Base-by-base conservation (phyloP, 2,888 invertebrate species). In the Artemia sinica region DNA sequence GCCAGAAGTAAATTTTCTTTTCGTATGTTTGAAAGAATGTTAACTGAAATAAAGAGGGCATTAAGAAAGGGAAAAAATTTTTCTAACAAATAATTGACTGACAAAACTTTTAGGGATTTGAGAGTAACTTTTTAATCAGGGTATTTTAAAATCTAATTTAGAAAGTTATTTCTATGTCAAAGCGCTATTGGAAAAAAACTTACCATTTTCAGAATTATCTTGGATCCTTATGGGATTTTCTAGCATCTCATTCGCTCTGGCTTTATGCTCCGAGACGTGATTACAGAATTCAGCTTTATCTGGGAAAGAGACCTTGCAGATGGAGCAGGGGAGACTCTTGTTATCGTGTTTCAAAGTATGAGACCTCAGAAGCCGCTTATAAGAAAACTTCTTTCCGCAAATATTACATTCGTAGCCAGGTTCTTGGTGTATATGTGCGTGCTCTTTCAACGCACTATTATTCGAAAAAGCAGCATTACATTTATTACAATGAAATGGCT, bases 171-270 rank as follows among this genome's bases (percentile, higher is more conserved):
- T n/a, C 1, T 14, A 58, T n/a, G 58, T 58, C 58, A 58, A 58
- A n/a, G n/a, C 58, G 10, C 58, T 8, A 14, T 58, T 58, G 14
- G 58, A 8, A 8, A 18, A 18, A 14, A 18, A 18, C 14, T 58
- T 18, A 8, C 58, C 58, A 58, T 58, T 18, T 18, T 58, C 58
- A 1, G 28, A 28, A 28, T 28, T 28, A 28, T 28, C 28, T 28
- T 28, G 28, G n/a, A 58, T 58, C 58, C 58, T 58, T n/a, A 58
- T 58, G n/a, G 58, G 58, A 14, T 18, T n/a, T 18, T 58, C 58
- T 58, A 58, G 58, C 58, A 58, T 18, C 58, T 58, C 18, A 9
- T n/a, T 18, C 1, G 58, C 58, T 8, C 8, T 14, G 8, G 14
- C 18, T 58, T 10, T 58, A 18, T 58, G 58, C 58, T 58, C 58